Evolutionary conservation across 1,140 invertebrate species (phyloP).

Genomic region (roundworm (Caenorhabditis elegans)): WBcel235 BX284606.5:8761001-8761500

Average conservation of each 20-base stretch:
- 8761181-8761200: background rate
- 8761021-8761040: no score
- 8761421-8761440: background rate
- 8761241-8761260: background rate
- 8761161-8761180: no score
- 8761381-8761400: background rate
- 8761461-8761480: background rate
- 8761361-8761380: background rate
- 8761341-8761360: background rate
- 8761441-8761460: background rate
- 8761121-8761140: no score
- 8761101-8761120: no score
- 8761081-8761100: no score
- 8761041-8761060: no score
- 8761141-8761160: no score
- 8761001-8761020: no score
- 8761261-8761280: background rate
- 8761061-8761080: no score
- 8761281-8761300: constrained; percentile 9
- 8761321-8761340: background rate
- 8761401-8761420: background rate
- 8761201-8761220: background rate
- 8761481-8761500: background rate
- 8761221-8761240: background rate
- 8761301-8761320: constrained; percentile 12